Conservation (phyloP, 2,797 vertebrate genomes). For the Coccyzus lansbergi region DNA sequence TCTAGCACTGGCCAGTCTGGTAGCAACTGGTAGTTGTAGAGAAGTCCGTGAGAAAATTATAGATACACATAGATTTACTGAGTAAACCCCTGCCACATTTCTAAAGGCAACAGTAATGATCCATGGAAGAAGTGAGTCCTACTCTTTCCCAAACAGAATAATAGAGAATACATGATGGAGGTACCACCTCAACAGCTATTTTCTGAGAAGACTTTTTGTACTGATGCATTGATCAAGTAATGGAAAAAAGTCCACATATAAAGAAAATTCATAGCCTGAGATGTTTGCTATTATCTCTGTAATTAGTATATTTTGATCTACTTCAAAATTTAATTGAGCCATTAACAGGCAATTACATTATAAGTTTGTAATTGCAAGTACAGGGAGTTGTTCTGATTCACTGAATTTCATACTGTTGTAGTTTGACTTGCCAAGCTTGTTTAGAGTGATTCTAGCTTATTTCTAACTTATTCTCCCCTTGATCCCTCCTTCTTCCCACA, state of each 20-base stretch:
- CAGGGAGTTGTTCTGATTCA: background rate
- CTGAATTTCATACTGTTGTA: background rate
- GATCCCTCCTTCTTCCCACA: background rate
- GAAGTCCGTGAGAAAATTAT: background rate
- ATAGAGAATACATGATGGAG: background rate
- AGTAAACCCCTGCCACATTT: background rate
- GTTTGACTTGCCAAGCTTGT: background rate
- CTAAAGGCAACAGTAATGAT: background rate
- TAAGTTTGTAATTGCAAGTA: background rate
- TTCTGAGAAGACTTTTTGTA: background rate
- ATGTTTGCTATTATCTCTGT: background rate
- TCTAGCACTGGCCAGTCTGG: background rate
- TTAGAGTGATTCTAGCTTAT: background rate
- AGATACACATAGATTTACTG: background rate
- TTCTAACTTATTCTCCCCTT: background rate
- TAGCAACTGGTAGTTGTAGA: background rate
- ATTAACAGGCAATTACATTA: background rate
- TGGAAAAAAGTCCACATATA: background rate
- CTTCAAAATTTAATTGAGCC: background rate
- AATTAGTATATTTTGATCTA: background rate
- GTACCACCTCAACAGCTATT: background rate
- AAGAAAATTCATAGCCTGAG: background rate
- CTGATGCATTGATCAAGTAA: background rate
- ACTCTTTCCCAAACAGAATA: background rate
- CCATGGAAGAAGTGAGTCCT: background rate